Base-by-base conservation (phyloP, 2,113 vertebrate genomes). In the Paratilapia polleni region DNA sequence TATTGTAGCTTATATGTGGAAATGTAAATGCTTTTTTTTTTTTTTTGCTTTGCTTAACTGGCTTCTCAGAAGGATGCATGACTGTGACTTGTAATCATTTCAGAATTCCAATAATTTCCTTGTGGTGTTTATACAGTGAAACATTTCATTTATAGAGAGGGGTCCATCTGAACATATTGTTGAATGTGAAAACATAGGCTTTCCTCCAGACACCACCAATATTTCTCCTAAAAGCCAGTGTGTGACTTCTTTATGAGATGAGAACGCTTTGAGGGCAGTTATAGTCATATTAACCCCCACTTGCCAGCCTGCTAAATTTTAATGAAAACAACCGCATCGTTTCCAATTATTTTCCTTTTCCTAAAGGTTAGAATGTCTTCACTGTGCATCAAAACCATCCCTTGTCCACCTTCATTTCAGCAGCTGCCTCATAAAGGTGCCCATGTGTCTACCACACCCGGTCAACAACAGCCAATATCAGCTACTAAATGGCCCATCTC, bases 401-500 rank as follows among this genome's bases (percentile, higher is more conserved):
- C 31, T 89, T 82, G 81, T 84, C 80, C 62, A 81, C 76, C 70
- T 58, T 83, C 43, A 70, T 85, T 90, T 92, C 75, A 91, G 85
- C 88, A 94, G 89, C 93, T 94, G 90, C 74, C 87, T 91, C 88
- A 81, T 91, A 91, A 94, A 95, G 91, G 91, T 92, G 93, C 88
- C 92, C 92, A 94, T 95, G 87, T 95, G 93, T 92, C 76, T 79
- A 83, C 91, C 91, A 93, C 89, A 88, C 90, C 77, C 58, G 19
- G 82, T 70, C 78, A 49, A 84, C 85, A 87, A 88, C 88, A 90
- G 93, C 93, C 90, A 95, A 94, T 90, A 93, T 94, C 91, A 95
- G 91, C 91, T 81, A 75, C 87, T 90, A 81, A 94, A 95, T 94
- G 94, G 92, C 75, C 92, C 94, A 89, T 95, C 92, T 94, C 91